These are phyloP conservation scores for Episyrphus balteatus DNA, from an alignment of 1,140 invertebrate species.

Conservation along the genomic window DNA sequence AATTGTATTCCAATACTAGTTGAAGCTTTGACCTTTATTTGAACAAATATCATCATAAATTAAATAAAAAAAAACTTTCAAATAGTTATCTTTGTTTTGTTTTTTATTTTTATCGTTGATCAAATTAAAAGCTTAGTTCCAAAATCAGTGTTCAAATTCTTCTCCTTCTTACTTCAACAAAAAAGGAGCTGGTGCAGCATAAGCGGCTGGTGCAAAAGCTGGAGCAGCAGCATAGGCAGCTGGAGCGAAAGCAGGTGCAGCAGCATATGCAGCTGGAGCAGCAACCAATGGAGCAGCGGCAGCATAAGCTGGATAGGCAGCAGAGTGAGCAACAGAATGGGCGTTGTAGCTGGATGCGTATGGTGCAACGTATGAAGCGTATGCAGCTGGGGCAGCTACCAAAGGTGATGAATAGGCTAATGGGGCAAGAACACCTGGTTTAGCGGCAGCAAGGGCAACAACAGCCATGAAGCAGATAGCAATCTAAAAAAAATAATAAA, in stretches of 20 bases:
- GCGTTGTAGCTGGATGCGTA: too few species aligned
- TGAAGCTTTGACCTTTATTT: too few species aligned
- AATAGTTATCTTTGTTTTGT: too few species aligned
- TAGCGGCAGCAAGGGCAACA: conserved; percentile 24
- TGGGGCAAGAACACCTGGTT: conserved; percentile 8
- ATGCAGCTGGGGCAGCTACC: conserved; percentile 31
- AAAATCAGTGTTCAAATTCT: too few species aligned
- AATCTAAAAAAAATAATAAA: conserved; percentile 10
- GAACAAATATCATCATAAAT: too few species aligned
- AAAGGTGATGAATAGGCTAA: neutral
- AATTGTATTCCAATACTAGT: too few species aligned
- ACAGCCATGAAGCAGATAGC: conserved; percentile 26
- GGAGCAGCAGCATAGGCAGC: conserved; percentile 9
- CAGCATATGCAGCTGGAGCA: conserved; percentile 18
- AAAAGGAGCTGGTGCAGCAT: conserved; percentile 31
- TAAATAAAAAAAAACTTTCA: too few species aligned
- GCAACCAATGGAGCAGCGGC: conserved; percentile 24
- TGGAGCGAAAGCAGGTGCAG: conserved; percentile 3
- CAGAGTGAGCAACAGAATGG: conserved; percentile 3
- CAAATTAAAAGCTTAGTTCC: too few species aligned
- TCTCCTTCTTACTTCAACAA: too few species aligned
- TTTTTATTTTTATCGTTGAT: too few species aligned
- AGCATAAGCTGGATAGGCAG: conserved; percentile 25
- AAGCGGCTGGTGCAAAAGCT: conserved; percentile 24
- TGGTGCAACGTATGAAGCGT: neutral